Percentiles rank a stretch among this genome's conserved stretches.
Evolutionary conservation across 92 coral and sea anemone species (phyloP).

Genomic region (Phenganax marumi): DNA sequence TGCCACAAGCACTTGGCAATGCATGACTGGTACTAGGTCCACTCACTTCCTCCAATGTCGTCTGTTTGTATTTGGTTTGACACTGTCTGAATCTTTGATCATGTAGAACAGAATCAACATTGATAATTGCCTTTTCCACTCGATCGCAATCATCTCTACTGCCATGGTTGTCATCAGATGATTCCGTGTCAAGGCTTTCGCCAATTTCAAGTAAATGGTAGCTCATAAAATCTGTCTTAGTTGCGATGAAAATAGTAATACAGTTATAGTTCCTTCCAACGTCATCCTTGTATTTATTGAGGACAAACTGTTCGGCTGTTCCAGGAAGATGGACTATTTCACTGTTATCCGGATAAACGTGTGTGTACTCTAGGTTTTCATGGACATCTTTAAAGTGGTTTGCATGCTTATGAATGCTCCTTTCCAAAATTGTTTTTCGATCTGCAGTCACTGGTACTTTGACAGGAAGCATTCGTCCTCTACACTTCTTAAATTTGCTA

Average conservation of each 20-base stretch:
- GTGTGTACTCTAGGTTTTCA: constrained; percentile 29
- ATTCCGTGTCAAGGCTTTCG: neutral
- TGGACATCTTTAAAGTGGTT: constrained; percentile 36
- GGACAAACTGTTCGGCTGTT: constrained; percentile 59
- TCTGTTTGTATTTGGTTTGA: neutral
- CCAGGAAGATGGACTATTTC: constrained; percentile 62
- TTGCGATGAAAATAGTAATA: constrained; percentile 38
- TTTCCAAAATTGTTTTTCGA: constrained; percentile 33
- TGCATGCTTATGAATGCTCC: constrained; percentile 23
- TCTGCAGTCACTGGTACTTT: constrained; percentile 20
- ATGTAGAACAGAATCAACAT: neutral
- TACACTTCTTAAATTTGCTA: constrained; percentile 29
- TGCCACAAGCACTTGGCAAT: neutral
- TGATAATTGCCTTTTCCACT: neutral
- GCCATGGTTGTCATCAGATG: neutral
- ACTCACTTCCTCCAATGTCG: constrained; percentile 4
- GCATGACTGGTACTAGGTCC: neutral
- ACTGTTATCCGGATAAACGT: constrained; percentile 64
- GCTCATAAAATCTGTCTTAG: constrained; percentile 25
- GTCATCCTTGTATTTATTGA: constrained; percentile 66
- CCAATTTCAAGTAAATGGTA: constrained; percentile 11
- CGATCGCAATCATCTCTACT: neutral
- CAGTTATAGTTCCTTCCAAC: constrained; percentile 55
- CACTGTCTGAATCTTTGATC: neutral
- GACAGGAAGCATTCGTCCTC: constrained; percentile 28